A percentile compares a stretch with the other conserved stretches of the same genome.
These are phyloP conservation scores for Lanistes nyassanus DNA, from an alignment of 1,140 invertebrate species.

Conservation along the genomic window DNA sequence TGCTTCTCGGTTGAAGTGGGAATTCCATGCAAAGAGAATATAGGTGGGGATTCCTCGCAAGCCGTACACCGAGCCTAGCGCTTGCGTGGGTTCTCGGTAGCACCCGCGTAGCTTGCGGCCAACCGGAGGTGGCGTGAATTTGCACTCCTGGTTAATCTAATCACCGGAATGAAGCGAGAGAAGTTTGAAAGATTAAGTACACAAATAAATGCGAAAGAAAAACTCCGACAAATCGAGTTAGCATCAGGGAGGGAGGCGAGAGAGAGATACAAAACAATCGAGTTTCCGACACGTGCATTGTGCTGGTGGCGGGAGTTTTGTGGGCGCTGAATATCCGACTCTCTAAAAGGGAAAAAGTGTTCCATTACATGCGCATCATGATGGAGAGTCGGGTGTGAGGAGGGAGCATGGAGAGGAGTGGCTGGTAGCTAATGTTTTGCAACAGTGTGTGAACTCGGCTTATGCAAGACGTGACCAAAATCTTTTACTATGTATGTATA, in stretches of 20 bases:
- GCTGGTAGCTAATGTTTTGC: too few species aligned
- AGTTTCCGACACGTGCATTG: slow-evolving; percentile 13
- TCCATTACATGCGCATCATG: too few species aligned
- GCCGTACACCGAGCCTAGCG: neutral
- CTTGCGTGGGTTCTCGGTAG: neutral
- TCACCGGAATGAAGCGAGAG: slow-evolving; percentile 32
- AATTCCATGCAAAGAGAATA: too few species aligned
- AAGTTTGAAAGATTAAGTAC: slow-evolving; percentile 36
- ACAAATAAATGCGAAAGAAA: slow-evolving; percentile 44
- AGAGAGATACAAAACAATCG: slow-evolving; percentile 40
- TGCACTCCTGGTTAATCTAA: slow-evolving; percentile 31
- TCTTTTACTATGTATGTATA: too few species aligned
- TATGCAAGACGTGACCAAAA: too few species aligned
- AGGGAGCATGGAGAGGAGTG: too few species aligned
- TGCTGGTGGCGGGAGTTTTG: neutral
- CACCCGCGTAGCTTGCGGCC: neutral
- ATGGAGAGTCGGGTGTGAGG: too few species aligned
- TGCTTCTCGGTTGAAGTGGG: too few species aligned
- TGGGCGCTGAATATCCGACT: too few species aligned
- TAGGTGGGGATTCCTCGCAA: neutral
- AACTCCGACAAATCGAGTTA: slow-evolving; percentile 35
- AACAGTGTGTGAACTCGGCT: too few species aligned
- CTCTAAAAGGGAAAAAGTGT: too few species aligned
- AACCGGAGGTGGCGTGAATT: slow-evolving; percentile 29
- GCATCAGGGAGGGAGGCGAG: slow-evolving; percentile 31